These are phyloP conservation scores for Lepidostoma basale DNA, from an alignment of 1,140 invertebrate species.

Conservation along the genomic window DNA sequence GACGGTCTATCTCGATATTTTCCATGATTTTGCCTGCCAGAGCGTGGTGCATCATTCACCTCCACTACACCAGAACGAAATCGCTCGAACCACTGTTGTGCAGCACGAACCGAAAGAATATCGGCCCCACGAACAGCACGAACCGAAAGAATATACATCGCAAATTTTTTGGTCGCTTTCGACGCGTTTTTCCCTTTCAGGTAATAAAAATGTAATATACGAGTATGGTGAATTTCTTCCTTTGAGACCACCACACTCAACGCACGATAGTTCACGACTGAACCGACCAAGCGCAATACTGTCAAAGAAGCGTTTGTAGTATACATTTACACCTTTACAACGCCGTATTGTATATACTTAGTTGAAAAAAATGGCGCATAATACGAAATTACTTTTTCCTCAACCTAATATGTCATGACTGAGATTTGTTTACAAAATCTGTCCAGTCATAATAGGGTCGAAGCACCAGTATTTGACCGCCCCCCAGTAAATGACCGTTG, in stretches of 20 bases:
- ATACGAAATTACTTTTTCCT: too few species aligned
- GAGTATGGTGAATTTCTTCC: too few species aligned
- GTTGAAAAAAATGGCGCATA: too few species aligned
- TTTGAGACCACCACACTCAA: too few species aligned
- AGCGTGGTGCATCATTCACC: neutral
- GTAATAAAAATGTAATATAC: too few species aligned
- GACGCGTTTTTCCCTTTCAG: neutral
- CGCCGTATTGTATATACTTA: neutral
- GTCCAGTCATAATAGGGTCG: too few species aligned
- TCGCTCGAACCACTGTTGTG: neutral
- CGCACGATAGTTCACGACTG: slow-evolving; percentile 33
- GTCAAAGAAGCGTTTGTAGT: neutral
- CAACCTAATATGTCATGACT: too few species aligned
- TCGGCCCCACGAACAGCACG: too few species aligned
- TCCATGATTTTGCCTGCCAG: too few species aligned
- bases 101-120: neutral
- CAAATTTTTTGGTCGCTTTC: slow-evolving; percentile 9
- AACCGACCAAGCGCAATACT: slow-evolving; percentile 40
- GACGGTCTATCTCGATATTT: neutral
- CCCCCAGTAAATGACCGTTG: too few species aligned
- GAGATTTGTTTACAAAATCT: too few species aligned
- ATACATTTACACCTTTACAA: neutral
- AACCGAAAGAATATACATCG: neutral
- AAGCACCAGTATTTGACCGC: too few species aligned
- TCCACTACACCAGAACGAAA: neutral